These are phyloP conservation scores for Egretta garzetta DNA, from an alignment of 2,113 vertebrate species.

Conservation along the genomic window DNA sequence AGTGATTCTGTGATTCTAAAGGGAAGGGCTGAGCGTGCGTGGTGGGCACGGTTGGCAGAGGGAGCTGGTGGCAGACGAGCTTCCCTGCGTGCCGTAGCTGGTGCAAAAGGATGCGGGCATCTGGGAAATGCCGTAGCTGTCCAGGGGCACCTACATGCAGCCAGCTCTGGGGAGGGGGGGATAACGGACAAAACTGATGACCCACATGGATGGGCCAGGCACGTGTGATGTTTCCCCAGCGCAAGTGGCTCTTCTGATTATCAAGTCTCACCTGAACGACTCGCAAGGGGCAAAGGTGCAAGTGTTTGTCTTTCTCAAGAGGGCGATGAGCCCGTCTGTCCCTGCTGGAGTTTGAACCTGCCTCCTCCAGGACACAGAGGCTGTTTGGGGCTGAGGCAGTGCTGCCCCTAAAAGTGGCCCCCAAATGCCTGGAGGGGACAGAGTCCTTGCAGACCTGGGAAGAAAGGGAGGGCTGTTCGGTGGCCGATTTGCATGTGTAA, in stretches of 20 bases:
- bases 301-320: neutral
- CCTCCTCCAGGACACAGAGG: neutral
- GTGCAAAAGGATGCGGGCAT: neutral
- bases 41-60: neutral
- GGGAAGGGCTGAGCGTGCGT: neutral
- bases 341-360: neutral
- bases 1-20: neutral
- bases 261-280: neutral
- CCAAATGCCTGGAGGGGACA: neutral
- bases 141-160: rapidly evolving
- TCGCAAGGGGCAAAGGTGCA: rapidly evolving
- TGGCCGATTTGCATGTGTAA: slow-evolving; percentile 25
- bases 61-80: rapidly evolving
- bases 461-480: neutral
- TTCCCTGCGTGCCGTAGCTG: neutral
- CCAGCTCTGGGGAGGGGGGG: neutral
- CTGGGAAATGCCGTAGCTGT: neutral
- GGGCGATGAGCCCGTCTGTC: neutral
- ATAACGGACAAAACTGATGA: rapidly evolving
- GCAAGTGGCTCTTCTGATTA: neutral
- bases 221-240: neutral
- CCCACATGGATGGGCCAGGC: neutral
- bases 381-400: neutral
- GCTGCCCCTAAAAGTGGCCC: neutral
- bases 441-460: neutral